These are phyloP conservation scores for Squalus acanthias DNA, from an alignment of 2,797 vertebrate genomes.

Conservation along the genomic window DNA sequence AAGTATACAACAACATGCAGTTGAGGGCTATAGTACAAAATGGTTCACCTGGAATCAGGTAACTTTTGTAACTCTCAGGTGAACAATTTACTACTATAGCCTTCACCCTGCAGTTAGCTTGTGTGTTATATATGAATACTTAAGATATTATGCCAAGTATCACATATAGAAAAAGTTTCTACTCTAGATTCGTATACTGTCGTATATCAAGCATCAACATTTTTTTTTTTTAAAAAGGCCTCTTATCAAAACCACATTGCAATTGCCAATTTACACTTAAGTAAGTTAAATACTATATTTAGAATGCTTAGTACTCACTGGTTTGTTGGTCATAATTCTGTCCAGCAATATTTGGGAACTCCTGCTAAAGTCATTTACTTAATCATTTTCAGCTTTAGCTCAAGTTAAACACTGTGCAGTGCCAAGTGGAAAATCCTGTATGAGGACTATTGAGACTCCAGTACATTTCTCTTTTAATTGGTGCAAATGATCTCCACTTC, in stretches of 20 bases:
- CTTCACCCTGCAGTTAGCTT: background rate
- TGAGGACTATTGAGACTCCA: background rate
- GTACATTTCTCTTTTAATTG: slow-evolving; percentile 21
- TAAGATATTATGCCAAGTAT: background rate
- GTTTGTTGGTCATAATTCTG: background rate
- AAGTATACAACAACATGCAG: background rate
- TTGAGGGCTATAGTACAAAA: background rate
- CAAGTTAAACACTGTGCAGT: background rate
- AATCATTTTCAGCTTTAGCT: slow-evolving; percentile 27
- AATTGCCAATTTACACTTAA: slow-evolving; percentile 1
- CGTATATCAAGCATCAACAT: background rate
- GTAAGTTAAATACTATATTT: background rate
- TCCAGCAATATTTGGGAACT: background rate
- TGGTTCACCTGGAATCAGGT: background rate
- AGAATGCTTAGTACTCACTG: background rate
- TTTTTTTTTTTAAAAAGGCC: background rate
- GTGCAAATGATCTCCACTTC: slow-evolving; percentile 3
- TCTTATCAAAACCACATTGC: background rate
- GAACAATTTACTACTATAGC: background rate
- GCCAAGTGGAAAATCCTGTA: slow-evolving; percentile 19
- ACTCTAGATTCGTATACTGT: background rate
- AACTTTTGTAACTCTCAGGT: background rate
- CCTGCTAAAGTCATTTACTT: slow-evolving; percentile 3
- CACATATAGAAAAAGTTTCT: background rate
- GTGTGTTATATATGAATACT: background rate